Evolutionary conservation across 2,888 invertebrate species (phyloP), one percentile per base, ranked within the genome.

Genomic region (Hypomecis punctinalis): DNA sequence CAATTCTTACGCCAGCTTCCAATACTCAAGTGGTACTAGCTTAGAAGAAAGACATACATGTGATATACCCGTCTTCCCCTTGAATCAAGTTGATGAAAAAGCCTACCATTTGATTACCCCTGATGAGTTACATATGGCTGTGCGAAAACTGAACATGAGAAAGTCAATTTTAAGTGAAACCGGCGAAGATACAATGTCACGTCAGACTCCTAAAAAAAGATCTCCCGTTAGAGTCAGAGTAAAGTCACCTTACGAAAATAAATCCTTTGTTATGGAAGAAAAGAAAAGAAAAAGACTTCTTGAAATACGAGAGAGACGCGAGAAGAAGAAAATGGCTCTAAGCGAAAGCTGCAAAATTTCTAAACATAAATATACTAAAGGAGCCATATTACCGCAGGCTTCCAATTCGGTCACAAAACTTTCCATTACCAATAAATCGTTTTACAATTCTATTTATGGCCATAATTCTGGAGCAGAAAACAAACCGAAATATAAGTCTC

Each of bases 341-440:
- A 80, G 76, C n/a, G 89, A 91, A 73, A 83, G 73, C 63, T 83
- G 81, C 61, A 90, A 88, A 77, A 76, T 86, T 48, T 75, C 71
- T 23, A 91, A 89, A 76, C 79, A 85, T 62, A 90, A 82, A 71
- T 82, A 80, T 53, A 76, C 72, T 1, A 89, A 82, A 75, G 79
- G 79, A 7, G 69, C 71, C 5, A 66, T 81, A 37, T 77, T 82
- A 76, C 87, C 91, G 5, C 90, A 89, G 67, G 72, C 88, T 1
- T 84, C 89, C 0, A 90, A 75, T 63, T 92, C 91, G 1, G 90
- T 92, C 5, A 91, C 92, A 0, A 90, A 88, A 70, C 70, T 93
- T n/a, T 90, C 91, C 1, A 91, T 93, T 56, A 88, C 89, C 1
- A 92, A 92, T 70, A 93, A 91, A 71, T 89, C 91, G 3, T 91